phyloP scores from a whole-genome alignment of 2,888 invertebrate genomes.

The Strigamia maritima region DNA sequence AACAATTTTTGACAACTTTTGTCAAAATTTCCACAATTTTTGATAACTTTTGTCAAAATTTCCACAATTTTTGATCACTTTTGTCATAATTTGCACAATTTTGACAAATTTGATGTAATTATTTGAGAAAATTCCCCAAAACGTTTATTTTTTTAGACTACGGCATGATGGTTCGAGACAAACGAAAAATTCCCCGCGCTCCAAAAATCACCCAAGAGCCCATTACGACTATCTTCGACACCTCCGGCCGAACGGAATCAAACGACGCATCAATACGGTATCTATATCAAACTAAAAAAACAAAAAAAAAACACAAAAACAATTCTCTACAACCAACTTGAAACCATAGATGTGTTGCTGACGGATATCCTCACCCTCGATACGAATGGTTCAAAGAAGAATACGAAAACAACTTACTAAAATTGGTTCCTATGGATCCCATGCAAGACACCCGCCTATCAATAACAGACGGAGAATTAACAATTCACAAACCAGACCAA shows the following conservation, averaged over 20 bases:
- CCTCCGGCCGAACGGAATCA: conserved; percentile 64
- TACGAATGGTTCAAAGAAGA: conserved; percentile 89
- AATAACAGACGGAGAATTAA: conserved; percentile 84
- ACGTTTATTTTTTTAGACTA: conserved; percentile 61
- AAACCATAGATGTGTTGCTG: conserved; percentile 54
- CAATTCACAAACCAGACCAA: conserved; percentile 78
- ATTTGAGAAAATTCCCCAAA: too few relatives aligned
- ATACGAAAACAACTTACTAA: conserved; percentile 72
- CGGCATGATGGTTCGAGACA: conserved; percentile 77
- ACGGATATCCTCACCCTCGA: conserved; percentile 80
- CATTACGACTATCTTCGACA: conserved; percentile 75
- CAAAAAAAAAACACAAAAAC: too few relatives aligned
- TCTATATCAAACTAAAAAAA: conserved; percentile 40
- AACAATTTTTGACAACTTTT: background rate
- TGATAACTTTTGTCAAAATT: background rate
- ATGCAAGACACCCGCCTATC: conserved; percentile 71
- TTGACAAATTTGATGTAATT: too few relatives aligned
- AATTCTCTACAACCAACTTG: too few relatives aligned
- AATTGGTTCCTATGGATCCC: conserved; percentile 73
- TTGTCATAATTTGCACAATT: background rate
- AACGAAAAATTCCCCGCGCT: conserved; percentile 76
- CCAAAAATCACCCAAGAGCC: conserved; percentile 87
- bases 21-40: background rate
- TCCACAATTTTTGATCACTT: background rate
- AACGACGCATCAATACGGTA: conserved; percentile 72